phyloP scores from a whole-genome alignment of 2,888 invertebrate genomes.

The Cryptocephalus primarius region DNA sequence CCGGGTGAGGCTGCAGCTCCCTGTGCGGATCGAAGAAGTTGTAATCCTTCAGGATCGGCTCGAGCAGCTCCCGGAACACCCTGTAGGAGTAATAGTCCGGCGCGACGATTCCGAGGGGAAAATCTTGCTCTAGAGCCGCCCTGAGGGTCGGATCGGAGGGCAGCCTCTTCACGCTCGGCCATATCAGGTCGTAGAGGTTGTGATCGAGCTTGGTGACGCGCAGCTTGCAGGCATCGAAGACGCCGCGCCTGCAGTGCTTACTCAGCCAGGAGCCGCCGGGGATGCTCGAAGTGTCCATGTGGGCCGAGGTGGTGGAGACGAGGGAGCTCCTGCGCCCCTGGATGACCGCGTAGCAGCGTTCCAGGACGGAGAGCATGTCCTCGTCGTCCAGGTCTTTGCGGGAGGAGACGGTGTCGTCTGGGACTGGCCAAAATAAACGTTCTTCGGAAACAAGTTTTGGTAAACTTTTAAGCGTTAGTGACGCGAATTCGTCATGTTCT shows the following conservation, averaged over 20 bases:
- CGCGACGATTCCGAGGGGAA: conserved; percentile 65
- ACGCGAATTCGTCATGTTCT: no score
- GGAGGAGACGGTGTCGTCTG: conserved; percentile 63
- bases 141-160: conserved; percentile 45
- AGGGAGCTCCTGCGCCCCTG: conserved; percentile 49
- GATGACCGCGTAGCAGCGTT: conserved; percentile 63
- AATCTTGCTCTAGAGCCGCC: conserved; percentile 56
- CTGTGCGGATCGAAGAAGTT: conserved; percentile 59
- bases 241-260: conserved; percentile 60
- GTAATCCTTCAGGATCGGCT: conserved; percentile 70
- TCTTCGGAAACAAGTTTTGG: no score
- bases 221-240: conserved; percentile 64
- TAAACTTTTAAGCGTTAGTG: no score
- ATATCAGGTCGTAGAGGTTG: conserved; percentile 78
- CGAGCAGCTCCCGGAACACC: conserved; percentile 72
- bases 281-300: conserved; percentile 22
- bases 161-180: conserved; percentile 77
- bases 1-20: conserved; percentile 55
- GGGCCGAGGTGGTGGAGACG: conserved; percentile 44
- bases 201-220: conserved; percentile 75
- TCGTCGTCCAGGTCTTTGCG: conserved; percentile 59
- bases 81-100: conserved; percentile 80
- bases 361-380: conserved; percentile 61
- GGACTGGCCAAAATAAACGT: conserved; percentile 42
- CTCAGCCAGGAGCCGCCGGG: conserved; percentile 46